Conservation (phyloP, 2,888 invertebrate species). For the Anagyrus pseudococci region DNA sequence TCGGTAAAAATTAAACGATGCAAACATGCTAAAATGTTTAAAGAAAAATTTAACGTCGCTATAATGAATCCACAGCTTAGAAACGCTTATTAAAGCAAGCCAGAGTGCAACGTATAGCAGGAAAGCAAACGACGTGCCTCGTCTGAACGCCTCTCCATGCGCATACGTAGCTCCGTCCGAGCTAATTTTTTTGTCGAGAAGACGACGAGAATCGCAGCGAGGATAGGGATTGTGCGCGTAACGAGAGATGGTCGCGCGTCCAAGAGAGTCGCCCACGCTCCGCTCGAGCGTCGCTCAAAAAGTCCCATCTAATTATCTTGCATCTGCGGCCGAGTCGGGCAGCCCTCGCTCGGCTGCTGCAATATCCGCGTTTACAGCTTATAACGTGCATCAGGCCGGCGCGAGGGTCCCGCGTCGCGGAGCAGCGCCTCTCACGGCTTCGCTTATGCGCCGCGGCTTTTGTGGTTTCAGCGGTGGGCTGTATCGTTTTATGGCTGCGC, state of each 20-base stretch:
- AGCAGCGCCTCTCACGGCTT: background rate
- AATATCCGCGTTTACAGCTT: conserved; percentile 36
- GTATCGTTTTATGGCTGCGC: conserved; percentile 54
- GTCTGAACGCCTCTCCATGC: background rate
- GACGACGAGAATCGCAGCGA: background rate
- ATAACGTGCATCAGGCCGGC: conserved; percentile 2
- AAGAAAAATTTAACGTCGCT: no score
- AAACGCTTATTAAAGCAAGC: background rate
- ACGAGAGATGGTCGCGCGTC: background rate
- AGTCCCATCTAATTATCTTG: conserved; percentile 37
- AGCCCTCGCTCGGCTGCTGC: background rate
- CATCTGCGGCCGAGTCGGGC: background rate
- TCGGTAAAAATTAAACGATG: no score
- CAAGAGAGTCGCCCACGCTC: background rate
- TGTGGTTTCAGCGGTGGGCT: conserved; percentile 53
- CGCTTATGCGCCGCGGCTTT: conserved; percentile 35
- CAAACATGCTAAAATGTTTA: no score
- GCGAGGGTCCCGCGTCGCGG: background rate
- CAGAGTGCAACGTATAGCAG: no score
- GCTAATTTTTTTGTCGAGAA: background rate
- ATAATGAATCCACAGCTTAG: no score
- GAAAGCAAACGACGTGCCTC: no score
- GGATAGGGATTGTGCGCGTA: background rate
- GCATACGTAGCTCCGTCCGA: background rate
- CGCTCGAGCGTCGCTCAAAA: background rate